These are phyloP conservation scores for Struthio camelus DNA, from an alignment of 2,113 vertebrate species.

Conservation along the genomic window DNA sequence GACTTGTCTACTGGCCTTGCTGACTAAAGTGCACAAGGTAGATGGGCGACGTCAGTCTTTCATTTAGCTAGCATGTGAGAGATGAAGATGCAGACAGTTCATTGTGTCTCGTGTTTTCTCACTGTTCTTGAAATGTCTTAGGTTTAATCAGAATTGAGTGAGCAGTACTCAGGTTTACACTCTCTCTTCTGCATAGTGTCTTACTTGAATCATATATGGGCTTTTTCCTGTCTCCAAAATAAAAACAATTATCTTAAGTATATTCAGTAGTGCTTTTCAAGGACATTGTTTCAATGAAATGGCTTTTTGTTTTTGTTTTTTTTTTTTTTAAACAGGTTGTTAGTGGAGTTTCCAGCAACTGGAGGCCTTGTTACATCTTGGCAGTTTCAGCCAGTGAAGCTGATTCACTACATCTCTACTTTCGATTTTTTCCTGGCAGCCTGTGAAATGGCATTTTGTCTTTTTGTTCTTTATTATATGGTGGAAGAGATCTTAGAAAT, in stretches of 20 bases:
- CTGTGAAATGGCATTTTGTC: conserved; percentile 92
- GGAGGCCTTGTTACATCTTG: conserved; percentile 91
- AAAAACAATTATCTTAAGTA: neutral
- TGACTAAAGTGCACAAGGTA: neutral
- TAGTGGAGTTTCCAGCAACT: conserved; percentile 94
- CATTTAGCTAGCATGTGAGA: neutral
- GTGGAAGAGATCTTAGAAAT: conserved; percentile 97
- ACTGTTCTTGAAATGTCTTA: neutral
- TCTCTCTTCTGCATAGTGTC: neutral
- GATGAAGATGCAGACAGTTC: neutral
- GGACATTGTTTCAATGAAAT: neutral
- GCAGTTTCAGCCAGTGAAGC: conserved; percentile 94
- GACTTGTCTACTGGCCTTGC: neutral
- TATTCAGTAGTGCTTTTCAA: neutral
- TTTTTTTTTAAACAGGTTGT: conserved; percentile 77
- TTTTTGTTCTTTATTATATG: conserved; percentile 93
- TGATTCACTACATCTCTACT: conserved; percentile 87
- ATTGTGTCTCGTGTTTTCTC: neutral
- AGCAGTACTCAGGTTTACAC: rapidly evolving
- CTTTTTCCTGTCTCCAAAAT: neutral
- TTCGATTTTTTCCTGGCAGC: conserved; percentile 93
- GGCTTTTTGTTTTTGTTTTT: neutral
- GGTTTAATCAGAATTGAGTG: neutral
- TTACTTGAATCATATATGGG: neutral
- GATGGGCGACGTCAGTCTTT: neutral